These are phyloP conservation scores for Porites australiensis DNA, from an alignment of 64 coral and sea anemone genomes.

Conservation along the genomic window DNA sequence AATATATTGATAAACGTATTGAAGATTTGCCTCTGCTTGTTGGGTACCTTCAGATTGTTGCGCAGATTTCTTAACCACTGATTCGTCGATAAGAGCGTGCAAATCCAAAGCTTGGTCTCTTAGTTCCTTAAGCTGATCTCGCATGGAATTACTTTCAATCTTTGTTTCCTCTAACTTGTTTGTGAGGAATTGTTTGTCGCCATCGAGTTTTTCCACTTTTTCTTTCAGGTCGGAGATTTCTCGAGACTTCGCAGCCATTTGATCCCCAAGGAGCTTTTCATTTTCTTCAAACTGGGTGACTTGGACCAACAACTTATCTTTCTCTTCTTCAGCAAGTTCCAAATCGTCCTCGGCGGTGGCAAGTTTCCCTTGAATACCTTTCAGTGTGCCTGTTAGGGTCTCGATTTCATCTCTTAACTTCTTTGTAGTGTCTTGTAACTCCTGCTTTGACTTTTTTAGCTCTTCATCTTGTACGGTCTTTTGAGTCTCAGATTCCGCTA, in stretches of 20 bases:
- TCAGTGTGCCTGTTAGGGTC: slow-evolving; percentile 6
- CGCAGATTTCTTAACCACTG: neutral
- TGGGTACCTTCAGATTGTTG: neutral
- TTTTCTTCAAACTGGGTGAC: neutral
- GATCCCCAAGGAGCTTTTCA: neutral
- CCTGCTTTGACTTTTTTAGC: neutral
- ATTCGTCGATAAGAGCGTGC: neutral
- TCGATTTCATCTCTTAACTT: slow-evolving; percentile 13
- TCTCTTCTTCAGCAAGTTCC: neutral
- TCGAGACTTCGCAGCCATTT: neutral
- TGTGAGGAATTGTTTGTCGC: slow-evolving; percentile 2
- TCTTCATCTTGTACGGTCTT: neutral
- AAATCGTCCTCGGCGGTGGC: slow-evolving; percentile 1
- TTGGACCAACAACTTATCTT: neutral
- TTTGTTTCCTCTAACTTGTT: slow-evolving; percentile 39
- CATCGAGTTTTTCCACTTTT: slow-evolving; percentile 19
- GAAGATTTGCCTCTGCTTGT: neutral
- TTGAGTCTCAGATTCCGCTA: neutral
- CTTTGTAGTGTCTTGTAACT: neutral
- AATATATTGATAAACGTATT: slow-evolving; percentile 10
- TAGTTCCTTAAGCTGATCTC: slow-evolving; percentile 16
- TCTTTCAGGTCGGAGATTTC: neutral
- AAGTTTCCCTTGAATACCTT: slow-evolving; percentile 4
- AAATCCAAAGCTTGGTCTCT: slow-evolving; percentile 28
- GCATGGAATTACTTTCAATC: slow-evolving; percentile 2